Conservation (phyloP, 2,113 vertebrate species). For the Notarius lentiginosus region DNA sequence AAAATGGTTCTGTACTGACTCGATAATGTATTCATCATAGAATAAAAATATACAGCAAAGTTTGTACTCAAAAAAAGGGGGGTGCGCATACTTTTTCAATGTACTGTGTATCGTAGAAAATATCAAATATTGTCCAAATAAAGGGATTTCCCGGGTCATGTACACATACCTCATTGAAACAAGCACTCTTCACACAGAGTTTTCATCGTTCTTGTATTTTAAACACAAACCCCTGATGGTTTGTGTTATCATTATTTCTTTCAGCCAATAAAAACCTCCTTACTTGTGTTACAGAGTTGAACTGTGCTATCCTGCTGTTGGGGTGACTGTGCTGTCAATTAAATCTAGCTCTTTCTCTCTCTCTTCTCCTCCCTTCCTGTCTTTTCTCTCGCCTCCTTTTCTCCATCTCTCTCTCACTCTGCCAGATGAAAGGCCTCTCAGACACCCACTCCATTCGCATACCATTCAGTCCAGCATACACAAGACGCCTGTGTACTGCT, state of each 20-base stretch:
- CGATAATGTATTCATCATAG: too few relatives aligned
- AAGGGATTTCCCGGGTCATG: too few relatives aligned
- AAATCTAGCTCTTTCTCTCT: constrained; percentile 71
- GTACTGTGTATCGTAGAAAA: too few relatives aligned
- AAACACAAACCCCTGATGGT: neutral
- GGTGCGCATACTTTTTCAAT: too few relatives aligned
- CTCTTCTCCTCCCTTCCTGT: neutral
- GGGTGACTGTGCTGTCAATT: constrained; percentile 77
- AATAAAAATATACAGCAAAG: too few relatives aligned
- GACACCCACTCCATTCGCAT: constrained; percentile 77
- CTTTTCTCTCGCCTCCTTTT: constrained; percentile 57
- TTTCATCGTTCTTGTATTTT: neutral
- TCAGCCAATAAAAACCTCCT: neutral
- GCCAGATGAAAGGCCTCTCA: constrained; percentile 77
- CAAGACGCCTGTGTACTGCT: constrained; percentile 76
- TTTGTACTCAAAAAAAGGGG: too few relatives aligned
- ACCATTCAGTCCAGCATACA: constrained; percentile 79
- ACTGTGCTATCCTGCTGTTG: constrained; percentile 50
- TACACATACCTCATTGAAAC: neutral
- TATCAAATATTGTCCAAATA: too few relatives aligned
- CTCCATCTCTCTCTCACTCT: constrained; percentile 60
- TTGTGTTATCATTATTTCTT: neutral
- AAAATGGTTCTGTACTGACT: too few relatives aligned
- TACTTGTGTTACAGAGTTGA: neutral
- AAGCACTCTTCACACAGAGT: neutral